Evolutionary conservation across 2,888 invertebrate species (phyloP).

Genomic region (Actias luna): DNA sequence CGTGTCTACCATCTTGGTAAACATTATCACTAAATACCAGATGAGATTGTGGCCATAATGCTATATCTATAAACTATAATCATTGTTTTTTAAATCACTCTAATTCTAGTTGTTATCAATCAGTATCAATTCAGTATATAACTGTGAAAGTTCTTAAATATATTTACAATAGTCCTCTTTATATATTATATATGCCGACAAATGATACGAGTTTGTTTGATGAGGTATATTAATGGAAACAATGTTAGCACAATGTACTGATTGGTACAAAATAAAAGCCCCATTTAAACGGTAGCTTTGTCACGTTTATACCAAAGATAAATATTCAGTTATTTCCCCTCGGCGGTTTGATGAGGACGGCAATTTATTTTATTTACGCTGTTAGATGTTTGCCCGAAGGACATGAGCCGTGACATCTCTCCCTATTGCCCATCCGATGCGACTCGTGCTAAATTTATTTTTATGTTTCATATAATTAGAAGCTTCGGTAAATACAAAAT

Average conservation of each 20-base stretch:
- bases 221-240: neutral
- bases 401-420: conserved; percentile 24
- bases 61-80: too few relatives aligned
- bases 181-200: too few relatives aligned
- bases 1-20: too few relatives aligned
- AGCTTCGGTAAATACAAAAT: neutral
- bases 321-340: conserved; percentile 25
- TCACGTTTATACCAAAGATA: conserved; percentile 5
- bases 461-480: conserved; percentile 7
- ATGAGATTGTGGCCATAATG: too few relatives aligned
- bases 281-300: conserved; percentile 4
- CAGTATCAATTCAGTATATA: too few relatives aligned
- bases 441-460: conserved; percentile 14
- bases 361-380: conserved; percentile 35
- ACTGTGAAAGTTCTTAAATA: too few relatives aligned
- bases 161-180: too few relatives aligned
- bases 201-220: neutral
- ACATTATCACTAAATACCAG: too few relatives aligned
- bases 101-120: too few relatives aligned
- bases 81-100: too few relatives aligned
- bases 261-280: neutral
- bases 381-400: conserved; percentile 23
- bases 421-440: conserved; percentile 26
- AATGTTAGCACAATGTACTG: neutral
- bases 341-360: conserved; percentile 21